Evolutionary conservation across 1,140 invertebrate genomes (phyloP).

Genomic region (Trachymyrmex cornetzi): DNA sequence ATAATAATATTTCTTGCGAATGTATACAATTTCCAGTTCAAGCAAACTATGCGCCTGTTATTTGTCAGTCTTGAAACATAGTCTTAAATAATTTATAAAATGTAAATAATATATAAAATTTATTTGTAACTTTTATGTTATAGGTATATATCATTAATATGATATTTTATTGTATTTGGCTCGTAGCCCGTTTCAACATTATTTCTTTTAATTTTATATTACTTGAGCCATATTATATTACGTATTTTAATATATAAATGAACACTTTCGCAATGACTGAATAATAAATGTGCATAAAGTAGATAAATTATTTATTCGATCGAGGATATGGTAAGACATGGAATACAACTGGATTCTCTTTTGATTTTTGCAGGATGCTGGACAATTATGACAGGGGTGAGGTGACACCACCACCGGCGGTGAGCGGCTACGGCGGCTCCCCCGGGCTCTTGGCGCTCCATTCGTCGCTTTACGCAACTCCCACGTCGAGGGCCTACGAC

Average conservation of each 20-base stretch:
- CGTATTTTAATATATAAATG: too few relatives aligned
- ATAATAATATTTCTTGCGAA: too few relatives aligned
- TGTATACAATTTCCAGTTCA: too few relatives aligned
- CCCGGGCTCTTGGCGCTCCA: slow-evolving; percentile 84
- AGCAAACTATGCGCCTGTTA: too few relatives aligned
- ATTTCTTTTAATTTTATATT: too few relatives aligned
- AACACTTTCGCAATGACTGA: not conserved
- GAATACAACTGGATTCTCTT: slow-evolving; percentile 17
- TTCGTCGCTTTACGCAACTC: slow-evolving; percentile 84
- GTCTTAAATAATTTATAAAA: too few relatives aligned
- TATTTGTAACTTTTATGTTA: too few relatives aligned
- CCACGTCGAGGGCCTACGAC: slow-evolving; percentile 83
- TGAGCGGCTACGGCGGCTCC: slow-evolving; percentile 84
- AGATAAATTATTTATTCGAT: not conserved
- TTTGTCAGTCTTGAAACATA: too few relatives aligned
- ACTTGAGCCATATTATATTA: too few relatives aligned
- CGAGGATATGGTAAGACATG: not conserved
- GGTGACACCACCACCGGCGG: slow-evolving; percentile 84
- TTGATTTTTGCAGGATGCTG: slow-evolving; percentile 83
- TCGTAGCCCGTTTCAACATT: too few relatives aligned
- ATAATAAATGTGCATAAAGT: not conserved
- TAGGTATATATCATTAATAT: too few relatives aligned
- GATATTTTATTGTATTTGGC: too few relatives aligned
- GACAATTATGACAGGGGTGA: slow-evolving; percentile 86
- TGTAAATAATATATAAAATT: not conserved